These are phyloP conservation scores for Helicolenus hilgendorfi DNA, from an alignment of 2,797 vertebrate species.

Conservation along the genomic window DNA sequence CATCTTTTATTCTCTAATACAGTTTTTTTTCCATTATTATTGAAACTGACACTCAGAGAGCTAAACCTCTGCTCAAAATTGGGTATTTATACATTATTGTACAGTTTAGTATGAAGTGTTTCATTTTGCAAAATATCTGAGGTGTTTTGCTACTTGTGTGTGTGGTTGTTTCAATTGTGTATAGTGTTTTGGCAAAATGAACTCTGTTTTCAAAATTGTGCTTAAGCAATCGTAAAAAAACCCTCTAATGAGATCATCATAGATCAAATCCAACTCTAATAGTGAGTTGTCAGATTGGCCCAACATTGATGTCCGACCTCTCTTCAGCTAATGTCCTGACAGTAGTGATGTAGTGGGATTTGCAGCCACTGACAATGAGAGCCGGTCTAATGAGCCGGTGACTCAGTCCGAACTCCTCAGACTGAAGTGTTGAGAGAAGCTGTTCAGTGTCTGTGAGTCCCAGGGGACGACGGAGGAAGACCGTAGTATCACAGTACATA, in stretches of 20 bases:
- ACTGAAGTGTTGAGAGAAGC: conserved; percentile 26
- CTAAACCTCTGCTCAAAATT: too few species aligned
- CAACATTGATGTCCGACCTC: neutral
- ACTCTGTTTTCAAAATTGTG: too few species aligned
- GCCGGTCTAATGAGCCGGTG: neutral
- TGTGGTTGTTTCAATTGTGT: too few species aligned
- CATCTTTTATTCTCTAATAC: neutral
- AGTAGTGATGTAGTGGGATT: neutral
- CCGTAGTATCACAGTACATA: conserved; percentile 1
- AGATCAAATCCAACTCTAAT: neutral
- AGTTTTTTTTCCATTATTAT: too few species aligned
- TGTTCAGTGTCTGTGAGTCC: conserved; percentile 47
- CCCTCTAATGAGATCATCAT: neutral
- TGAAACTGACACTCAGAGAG: too few species aligned
- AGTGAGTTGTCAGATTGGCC: neutral
- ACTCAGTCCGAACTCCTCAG: conserved; percentile 2
- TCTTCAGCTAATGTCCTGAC: neutral
- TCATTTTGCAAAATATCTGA: too few species aligned
- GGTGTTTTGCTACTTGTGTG: too few species aligned
- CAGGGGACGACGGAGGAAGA: conserved; percentile 2
- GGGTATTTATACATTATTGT: too few species aligned
- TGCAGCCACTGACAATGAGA: neutral
- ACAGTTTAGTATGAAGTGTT: too few species aligned
- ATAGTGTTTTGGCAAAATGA: too few species aligned
- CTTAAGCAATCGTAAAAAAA: too few species aligned